phyloP scores from a whole-genome alignment of 2,888 invertebrate species.

The Eupithecia inturbata region DNA sequence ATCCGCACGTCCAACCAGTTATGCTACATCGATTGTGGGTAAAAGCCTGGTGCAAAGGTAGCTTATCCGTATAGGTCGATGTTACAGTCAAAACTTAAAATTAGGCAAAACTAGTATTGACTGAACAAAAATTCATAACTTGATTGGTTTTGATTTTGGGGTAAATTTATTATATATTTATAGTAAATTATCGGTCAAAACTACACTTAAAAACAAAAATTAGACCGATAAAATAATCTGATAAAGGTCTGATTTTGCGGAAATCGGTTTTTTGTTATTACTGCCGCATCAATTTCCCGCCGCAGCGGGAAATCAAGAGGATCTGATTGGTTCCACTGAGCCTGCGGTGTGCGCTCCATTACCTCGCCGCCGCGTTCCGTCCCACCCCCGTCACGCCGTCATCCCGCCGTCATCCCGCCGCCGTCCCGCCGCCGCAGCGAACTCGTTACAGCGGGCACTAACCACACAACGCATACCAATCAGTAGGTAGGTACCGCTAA shows the following conservation, averaged over 20 bases:
- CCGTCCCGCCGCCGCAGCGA: background rate
- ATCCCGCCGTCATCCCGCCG: background rate
- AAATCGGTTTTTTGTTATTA: no score
- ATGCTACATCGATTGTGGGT: background rate
- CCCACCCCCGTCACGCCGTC: background rate
- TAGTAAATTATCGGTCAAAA: background rate
- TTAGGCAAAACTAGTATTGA: background rate
- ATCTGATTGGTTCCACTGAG: background rate
- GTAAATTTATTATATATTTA: background rate
- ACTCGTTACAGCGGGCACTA: background rate
- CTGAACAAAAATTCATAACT: background rate
- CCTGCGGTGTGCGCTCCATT: background rate
- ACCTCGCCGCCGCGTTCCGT: background rate
- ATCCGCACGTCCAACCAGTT: background rate
- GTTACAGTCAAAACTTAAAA: background rate
- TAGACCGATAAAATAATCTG: no score
- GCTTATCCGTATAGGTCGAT: background rate
- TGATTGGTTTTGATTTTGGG: background rate
- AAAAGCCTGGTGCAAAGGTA: background rate
- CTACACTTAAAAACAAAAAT: background rate
- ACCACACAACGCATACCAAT: conserved; percentile 2
- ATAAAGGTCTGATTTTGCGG: no score
- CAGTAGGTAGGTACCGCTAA: background rate
- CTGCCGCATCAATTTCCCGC: background rate
- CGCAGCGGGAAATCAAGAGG: background rate